Evolutionary conservation across 2,888 invertebrate species (phyloP).

Genomic region (Agrotis segetum): DNA sequence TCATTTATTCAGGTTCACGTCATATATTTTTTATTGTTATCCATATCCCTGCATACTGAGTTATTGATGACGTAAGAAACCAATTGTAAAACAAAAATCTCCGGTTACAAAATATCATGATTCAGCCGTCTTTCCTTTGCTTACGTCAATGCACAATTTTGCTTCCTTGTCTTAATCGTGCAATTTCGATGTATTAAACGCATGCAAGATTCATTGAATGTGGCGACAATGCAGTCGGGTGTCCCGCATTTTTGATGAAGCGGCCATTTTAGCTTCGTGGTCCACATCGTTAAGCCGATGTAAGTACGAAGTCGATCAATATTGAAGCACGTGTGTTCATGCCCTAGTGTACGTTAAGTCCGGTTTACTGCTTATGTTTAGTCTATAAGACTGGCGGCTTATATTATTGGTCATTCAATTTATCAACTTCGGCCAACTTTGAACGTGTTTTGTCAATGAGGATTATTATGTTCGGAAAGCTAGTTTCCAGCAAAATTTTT

Average conservation of each 20-base stretch:
- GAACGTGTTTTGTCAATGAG: background rate
- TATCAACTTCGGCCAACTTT: background rate
- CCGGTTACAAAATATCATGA: conserved; percentile 20
- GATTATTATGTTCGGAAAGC: background rate
- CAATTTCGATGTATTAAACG: conserved; percentile 45
- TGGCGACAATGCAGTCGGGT: conserved; percentile 40
- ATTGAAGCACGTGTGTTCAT: conserved; percentile 33
- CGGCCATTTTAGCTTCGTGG: conserved; percentile 45
- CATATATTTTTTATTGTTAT: conserved; percentile 37
- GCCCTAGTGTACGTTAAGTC: conserved; percentile 46
- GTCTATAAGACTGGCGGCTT: background rate
- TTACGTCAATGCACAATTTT: conserved; percentile 25
- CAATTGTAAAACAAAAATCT: conserved; percentile 29
- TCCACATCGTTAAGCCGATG: conserved; percentile 42
- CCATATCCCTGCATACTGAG: conserved; percentile 52
- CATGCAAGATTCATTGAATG: conserved; percentile 47
- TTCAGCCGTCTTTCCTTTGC: conserved; percentile 31
- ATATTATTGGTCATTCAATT: conserved; percentile 33
- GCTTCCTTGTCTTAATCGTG: conserved; percentile 51
- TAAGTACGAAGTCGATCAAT: conserved; percentile 57
- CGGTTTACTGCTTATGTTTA: conserved; percentile 32
- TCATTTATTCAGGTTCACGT: conserved; percentile 10
- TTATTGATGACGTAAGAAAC: conserved; percentile 18
- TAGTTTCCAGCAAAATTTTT: conserved; percentile 1
- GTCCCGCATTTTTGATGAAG: conserved; percentile 51